Percentiles rank a stretch among this genome's conserved stretches.
Conservation (phyloP, 2,797 vertebrate species). For the Spinus olivaceus region DNA sequence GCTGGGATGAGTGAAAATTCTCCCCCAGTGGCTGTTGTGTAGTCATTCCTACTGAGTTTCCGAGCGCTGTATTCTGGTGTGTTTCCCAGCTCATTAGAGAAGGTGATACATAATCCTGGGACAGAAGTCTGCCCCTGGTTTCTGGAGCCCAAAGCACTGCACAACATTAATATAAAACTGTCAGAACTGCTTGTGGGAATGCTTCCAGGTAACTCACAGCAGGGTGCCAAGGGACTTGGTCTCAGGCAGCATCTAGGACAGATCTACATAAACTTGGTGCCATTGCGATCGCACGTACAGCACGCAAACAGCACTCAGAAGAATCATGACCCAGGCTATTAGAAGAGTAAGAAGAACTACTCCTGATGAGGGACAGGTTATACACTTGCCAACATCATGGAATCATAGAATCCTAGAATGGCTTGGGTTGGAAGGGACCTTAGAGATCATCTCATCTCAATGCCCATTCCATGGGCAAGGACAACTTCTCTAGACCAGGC, state of each 20-base stretch:
- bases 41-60: neutral
- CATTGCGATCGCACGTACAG: neutral
- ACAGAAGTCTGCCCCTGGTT: neutral
- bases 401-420: neutral
- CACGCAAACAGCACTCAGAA: neutral
- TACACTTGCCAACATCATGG: neutral
- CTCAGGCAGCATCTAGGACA: neutral
- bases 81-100: neutral
- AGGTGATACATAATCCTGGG: neutral
- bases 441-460: neutral
- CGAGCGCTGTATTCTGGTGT: fast-evolving
- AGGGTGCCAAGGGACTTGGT: neutral
- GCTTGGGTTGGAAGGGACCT: neutral
- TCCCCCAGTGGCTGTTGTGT: neutral
- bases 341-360: neutral
- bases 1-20: neutral
- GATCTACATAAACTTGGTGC: neutral
- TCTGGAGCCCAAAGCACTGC: neutral
- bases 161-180: neutral
- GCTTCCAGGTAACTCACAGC: neutral
- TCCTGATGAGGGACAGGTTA: neutral
- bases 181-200: neutral
- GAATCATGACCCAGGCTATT: neutral
- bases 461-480: fast-evolving
- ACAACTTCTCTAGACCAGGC: neutral